Percentiles rank a stretch among this genome's conserved stretches.
Conservation (phyloP, 2,888 invertebrate genomes). For the Acanthococcus lagerstroemiae region DNA sequence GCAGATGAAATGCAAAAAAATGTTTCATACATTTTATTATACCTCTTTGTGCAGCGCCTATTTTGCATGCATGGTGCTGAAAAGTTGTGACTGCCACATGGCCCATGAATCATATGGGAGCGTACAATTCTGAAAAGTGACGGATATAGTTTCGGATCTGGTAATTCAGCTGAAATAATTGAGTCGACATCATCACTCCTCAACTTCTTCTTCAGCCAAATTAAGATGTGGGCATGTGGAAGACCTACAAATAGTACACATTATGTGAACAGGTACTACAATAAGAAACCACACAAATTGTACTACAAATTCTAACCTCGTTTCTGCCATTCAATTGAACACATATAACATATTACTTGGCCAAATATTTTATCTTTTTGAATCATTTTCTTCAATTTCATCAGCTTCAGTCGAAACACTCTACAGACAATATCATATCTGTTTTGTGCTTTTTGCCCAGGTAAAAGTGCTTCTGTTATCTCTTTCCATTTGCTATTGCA, state of each 20-base stretch:
- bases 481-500: slow-evolving; percentile 40
- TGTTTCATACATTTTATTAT: not conserved
- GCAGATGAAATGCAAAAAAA: not conserved
- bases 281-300: not conserved
- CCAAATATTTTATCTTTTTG: slow-evolving; percentile 37
- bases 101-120: slow-evolving; percentile 30
- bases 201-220: not conserved
- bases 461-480: slow-evolving; percentile 35
- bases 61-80: slow-evolving; percentile 25
- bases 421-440: slow-evolving; percentile 37
- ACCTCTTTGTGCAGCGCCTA: slow-evolving; percentile 27
- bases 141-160: slow-evolving; percentile 37
- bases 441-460: slow-evolving; percentile 34
- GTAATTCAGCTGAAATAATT: slow-evolving; percentile 36
- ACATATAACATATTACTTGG: slow-evolving; percentile 34
- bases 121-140: slow-evolving; percentile 33
- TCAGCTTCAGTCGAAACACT: slow-evolving; percentile 37
- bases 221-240: slow-evolving; percentile 39
- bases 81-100: slow-evolving; percentile 21
- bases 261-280: not conserved
- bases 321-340: slow-evolving; percentile 39
- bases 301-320: slow-evolving; percentile 33
- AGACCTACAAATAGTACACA: no score
- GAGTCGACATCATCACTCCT: not conserved
- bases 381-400: slow-evolving; percentile 34